These are phyloP conservation scores for Metacarcinus magister DNA, from an alignment of 2,888 invertebrate species.

Conservation along the genomic window DNA sequence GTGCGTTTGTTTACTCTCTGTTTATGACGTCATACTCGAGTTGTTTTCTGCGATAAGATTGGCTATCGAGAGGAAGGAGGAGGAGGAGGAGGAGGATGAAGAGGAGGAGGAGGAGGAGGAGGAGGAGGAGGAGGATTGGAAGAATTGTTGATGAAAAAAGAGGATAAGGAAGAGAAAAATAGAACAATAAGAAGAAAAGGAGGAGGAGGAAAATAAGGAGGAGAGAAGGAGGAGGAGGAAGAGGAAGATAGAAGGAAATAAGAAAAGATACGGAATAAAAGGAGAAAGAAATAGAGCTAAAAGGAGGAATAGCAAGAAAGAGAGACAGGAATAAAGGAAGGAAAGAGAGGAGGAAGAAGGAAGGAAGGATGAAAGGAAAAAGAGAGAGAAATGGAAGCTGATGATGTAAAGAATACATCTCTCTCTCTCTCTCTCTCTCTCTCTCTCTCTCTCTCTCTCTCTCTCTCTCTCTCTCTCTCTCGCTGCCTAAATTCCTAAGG, in stretches of 20 bases:
- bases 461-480: conserved; percentile 26
- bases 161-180: not conserved
- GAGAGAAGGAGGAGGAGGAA: not conserved
- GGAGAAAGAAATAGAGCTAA: not conserved
- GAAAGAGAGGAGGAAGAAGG: not conserved
- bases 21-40: too few species aligned
- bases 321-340: not conserved
- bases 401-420: not conserved
- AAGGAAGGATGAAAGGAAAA: not conserved
- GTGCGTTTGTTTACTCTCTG: too few species aligned
- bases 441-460: conserved; percentile 26
- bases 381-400: not conserved
- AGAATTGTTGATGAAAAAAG: not conserved
- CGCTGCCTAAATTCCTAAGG: conserved; percentile 3
- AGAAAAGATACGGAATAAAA: not conserved
- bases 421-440: not conserved
- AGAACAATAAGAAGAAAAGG: not conserved
- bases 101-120: not conserved
- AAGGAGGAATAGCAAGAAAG: too few species aligned
- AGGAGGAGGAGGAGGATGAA: not conserved
- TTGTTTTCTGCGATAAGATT: too few species aligned
- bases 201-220: not conserved
- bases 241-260: not conserved
- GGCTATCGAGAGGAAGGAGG: not conserved
- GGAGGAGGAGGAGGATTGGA: not conserved